These are phyloP conservation scores for Caenorhabditis remanei DNA, from an alignment of 1,140 invertebrate species.

Conservation along the genomic window DNA sequence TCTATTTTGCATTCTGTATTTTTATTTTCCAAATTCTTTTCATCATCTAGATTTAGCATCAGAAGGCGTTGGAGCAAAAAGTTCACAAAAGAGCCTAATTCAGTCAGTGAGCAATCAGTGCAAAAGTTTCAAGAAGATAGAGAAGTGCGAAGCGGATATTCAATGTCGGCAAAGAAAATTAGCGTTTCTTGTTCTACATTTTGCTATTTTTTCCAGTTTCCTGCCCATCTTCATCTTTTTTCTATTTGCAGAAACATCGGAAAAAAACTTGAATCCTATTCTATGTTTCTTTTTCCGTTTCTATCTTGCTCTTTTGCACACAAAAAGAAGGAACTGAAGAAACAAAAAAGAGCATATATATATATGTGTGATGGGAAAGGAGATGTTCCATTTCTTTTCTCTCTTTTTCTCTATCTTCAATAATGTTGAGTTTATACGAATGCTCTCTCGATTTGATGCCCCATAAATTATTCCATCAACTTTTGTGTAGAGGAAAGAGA, in stretches of 20 bases:
- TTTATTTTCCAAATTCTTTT: background rate
- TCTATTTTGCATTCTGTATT: background rate
- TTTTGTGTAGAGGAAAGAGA: conserved; percentile 6
- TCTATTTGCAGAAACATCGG: conserved; percentile 8
- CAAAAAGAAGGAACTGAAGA: background rate
- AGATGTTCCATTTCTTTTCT: conserved; percentile 27
- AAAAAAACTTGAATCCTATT: conserved; percentile 17
- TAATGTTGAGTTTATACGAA: conserved; percentile 14
- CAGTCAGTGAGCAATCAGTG: conserved; percentile 7
- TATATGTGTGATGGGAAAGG: background rate
- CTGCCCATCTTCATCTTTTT: background rate
- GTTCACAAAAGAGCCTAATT: conserved; percentile 47
- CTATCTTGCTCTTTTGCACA: background rate
- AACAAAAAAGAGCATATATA: conserved; percentile 8
- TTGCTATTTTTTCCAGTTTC: background rate
- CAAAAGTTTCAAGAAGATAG: conserved; percentile 20
- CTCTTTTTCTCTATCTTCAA: conserved; percentile 15
- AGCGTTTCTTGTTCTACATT: conserved; percentile 33
- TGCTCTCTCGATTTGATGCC: conserved; percentile 28
- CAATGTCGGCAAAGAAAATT: conserved; percentile 34
- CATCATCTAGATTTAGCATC: background rate
- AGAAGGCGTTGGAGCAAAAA: conserved; percentile 1
- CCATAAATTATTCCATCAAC: conserved; percentile 44
- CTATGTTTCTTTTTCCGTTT: background rate
- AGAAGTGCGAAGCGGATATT: conserved; percentile 1